Conservation (phyloP, 2,888 invertebrate species). For the Bombylius major region DNA sequence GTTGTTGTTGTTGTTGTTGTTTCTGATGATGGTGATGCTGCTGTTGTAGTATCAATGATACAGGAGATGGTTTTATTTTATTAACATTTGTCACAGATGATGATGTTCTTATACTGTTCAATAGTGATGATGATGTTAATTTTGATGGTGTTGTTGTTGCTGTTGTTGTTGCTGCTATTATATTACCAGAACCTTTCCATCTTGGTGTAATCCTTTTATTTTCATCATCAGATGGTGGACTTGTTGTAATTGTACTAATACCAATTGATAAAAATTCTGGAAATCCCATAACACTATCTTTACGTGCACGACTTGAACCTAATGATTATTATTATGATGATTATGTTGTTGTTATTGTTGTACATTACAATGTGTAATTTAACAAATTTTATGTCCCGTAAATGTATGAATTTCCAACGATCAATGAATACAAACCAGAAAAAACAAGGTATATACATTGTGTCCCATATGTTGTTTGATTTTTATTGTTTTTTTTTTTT, state of each 20-base stretch:
- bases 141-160: neutral
- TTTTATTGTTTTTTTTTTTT: too few relatives aligned
- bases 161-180: conserved; percentile 14
- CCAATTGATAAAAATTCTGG: conserved; percentile 34
- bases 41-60: conserved; percentile 13
- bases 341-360: conserved; percentile 1
- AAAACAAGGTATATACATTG: too few relatives aligned
- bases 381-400: too few relatives aligned
- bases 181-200: conserved; percentile 33
- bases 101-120: neutral
- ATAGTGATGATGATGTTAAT: neutral
- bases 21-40: neutral
- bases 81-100: conserved; percentile 30
- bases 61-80: conserved; percentile 16
- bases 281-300: conserved; percentile 46
- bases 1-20: conserved; percentile 4
- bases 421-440: too few relatives aligned
- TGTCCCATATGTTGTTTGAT: too few relatives aligned
- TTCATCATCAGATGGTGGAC: conserved; percentile 46
- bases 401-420: too few relatives aligned
- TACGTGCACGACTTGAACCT: conserved; percentile 40
- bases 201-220: conserved; percentile 26
- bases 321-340: neutral
- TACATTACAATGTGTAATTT: neutral
- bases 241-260: conserved; percentile 39